Base-by-base conservation (phyloP, 2,113 vertebrate genomes). In the Bubo scandiacus region DNA sequence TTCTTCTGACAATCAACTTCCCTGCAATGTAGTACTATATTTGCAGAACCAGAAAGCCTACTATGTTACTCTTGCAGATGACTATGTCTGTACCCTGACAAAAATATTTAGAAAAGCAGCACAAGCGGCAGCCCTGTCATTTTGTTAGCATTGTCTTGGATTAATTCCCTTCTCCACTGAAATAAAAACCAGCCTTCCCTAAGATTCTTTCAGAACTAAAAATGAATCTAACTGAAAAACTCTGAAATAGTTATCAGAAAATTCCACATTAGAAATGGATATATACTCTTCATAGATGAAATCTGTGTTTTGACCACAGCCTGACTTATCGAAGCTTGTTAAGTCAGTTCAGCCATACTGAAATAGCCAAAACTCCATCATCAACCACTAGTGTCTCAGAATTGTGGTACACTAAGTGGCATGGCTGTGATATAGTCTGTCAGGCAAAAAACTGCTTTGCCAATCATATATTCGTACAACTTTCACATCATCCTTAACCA, bases 71-170 rank as follows among this genome's bases (percentile, higher is more conserved):
- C 47, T 90, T 72, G 38, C 40, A 68, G 58, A 52, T 63, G 90
- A 81, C 51, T 81, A 72, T 26, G 52, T 47, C 59, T 67, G 13
- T 63, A 30, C 12, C 43, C 51, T 65, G 74, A 82, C 47, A 96
- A 23, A 89, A 91, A 63, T 88, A 95, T 63, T 94, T 75, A 90
- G 61, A 86, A 82, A 85, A 90, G 49, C 42, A 88, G 70, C 34
- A 79, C 38, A 82, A 77, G 25, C 18, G 21, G 23, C 43, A 92
- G 57, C 12, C 7, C 58, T 86, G 66, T 77, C 61, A 82, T 86
- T 83, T 88, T 88, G 19, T 63, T 58, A 89, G 38, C 12, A 1
- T 34, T 78, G 70, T 68, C 88, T 66, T 75, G 29, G 43, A 92
- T 49, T 93, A 92, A 80, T 61, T 90, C 45, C 23, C 84, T 94